phyloP scores from a whole-genome alignment of 2,888 invertebrate genomes.

The Dicycla oo region DNA sequence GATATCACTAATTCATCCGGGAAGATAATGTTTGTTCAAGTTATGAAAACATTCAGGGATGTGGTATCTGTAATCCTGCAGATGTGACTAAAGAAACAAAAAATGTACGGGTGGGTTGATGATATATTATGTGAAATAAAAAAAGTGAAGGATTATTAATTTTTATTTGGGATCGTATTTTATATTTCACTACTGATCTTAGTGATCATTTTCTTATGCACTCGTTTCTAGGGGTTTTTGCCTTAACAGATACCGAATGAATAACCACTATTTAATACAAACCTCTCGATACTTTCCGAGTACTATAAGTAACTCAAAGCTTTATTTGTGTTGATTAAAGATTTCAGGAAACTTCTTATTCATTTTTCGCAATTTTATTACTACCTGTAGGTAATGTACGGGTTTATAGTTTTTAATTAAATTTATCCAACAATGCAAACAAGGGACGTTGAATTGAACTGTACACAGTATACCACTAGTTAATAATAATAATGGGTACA shows the following conservation, averaged over 20 bases:
- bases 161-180: conserved; percentile 11
- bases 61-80: conserved; percentile 70
- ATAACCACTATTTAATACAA: neutral
- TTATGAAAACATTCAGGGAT: conserved; percentile 73
- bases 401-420: neutral
- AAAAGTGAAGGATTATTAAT: conserved; percentile 36
- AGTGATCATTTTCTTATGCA: neutral
- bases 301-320: no score
- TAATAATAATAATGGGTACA: conserved; percentile 7
- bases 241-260: neutral
- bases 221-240: neutral
- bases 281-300: no score
- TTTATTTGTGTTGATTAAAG: neutral
- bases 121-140: conserved; percentile 50
- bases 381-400: no score
- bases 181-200: neutral
- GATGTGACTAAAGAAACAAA: conserved; percentile 68
- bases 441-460: neutral
- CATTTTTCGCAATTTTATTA: neutral
- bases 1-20: conserved; percentile 74
- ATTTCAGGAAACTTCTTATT: neutral
- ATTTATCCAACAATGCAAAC: neutral
- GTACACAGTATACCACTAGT: neutral
- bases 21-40: conserved; percentile 71
- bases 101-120: conserved; percentile 48